Conservation (phyloP, 1,140 invertebrate genomes). For the Camponotus vicinus region DNA sequence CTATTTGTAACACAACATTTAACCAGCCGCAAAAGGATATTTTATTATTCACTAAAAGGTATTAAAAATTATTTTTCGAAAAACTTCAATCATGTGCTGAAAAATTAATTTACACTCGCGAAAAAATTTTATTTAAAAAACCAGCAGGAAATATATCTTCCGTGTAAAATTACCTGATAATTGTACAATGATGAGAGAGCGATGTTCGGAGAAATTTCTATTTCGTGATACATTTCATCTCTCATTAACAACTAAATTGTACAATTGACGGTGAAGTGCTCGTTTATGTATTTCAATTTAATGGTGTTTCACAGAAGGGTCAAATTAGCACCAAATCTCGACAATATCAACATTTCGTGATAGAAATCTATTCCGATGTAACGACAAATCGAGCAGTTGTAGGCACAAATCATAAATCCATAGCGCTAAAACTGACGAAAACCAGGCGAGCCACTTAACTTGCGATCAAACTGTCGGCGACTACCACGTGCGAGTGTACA, state of each 20-base stretch:
- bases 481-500: slow-evolving; percentile 29
- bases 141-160: background rate
- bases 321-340: background rate
- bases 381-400: slow-evolving; percentile 20
- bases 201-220: slow-evolving; percentile 10
- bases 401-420: slow-evolving; percentile 14
- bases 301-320: background rate
- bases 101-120: background rate
- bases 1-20: background rate
- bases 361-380: slow-evolving; percentile 16
- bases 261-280: background rate
- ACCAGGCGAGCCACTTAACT: slow-evolving; percentile 20
- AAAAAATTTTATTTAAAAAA: background rate
- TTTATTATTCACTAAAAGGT: background rate
- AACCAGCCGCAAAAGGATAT: background rate
- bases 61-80: background rate
- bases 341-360: slow-evolving; percentile 16
- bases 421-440: slow-evolving; percentile 13
- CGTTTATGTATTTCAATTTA: slow-evolving; percentile 31
- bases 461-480: slow-evolving; percentile 23
- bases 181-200: background rate
- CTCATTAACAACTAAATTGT: slow-evolving; percentile 30
- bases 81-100: background rate
- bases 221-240: background rate
- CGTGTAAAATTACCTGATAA: slow-evolving; percentile 3